phyloP scores from a whole-genome alignment of 2,113 vertebrate genomes.

The Peucedramus taeniatus region DNA sequence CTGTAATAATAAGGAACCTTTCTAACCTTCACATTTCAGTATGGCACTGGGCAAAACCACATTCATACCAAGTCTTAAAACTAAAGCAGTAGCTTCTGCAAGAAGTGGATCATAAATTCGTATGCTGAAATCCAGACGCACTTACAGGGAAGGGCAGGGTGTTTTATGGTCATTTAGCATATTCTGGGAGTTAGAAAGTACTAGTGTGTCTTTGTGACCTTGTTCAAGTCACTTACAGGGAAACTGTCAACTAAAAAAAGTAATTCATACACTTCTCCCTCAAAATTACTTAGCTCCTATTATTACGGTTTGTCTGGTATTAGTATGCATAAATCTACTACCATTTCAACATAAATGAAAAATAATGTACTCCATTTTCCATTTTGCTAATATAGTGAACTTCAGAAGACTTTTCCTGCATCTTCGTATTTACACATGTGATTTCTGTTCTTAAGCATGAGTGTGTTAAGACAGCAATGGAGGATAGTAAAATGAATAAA shows the following conservation, averaged over 20 bases:
- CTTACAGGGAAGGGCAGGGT: not conserved
- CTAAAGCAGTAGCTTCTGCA: not conserved
- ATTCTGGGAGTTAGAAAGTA: not conserved
- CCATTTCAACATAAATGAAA: slow-evolving; percentile 11
- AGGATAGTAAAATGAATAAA: not conserved
- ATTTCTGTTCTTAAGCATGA: not conserved
- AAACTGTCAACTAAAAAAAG: slow-evolving; percentile 8
- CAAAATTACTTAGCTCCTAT: slow-evolving; percentile 36
- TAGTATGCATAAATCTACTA: slow-evolving; percentile 33
- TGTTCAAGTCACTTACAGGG: not conserved
- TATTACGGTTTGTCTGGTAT: not conserved
- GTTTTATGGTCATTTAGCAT: not conserved
- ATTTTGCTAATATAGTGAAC: not conserved
- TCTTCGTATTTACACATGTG: not conserved
- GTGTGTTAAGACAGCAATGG: not conserved
- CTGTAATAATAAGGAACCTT: not conserved
- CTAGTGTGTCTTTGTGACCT: not conserved
- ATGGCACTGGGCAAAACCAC: not conserved
- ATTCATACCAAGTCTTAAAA: not conserved
- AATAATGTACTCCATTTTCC: slow-evolving; percentile 11
- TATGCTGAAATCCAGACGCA: not conserved
- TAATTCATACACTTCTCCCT: slow-evolving; percentile 5
- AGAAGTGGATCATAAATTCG: not conserved
- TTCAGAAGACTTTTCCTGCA: not conserved
- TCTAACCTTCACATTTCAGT: not conserved